phyloP scores from a whole-genome alignment of 2,113 vertebrate species.

The Todiramphus saurophagus region DNA sequence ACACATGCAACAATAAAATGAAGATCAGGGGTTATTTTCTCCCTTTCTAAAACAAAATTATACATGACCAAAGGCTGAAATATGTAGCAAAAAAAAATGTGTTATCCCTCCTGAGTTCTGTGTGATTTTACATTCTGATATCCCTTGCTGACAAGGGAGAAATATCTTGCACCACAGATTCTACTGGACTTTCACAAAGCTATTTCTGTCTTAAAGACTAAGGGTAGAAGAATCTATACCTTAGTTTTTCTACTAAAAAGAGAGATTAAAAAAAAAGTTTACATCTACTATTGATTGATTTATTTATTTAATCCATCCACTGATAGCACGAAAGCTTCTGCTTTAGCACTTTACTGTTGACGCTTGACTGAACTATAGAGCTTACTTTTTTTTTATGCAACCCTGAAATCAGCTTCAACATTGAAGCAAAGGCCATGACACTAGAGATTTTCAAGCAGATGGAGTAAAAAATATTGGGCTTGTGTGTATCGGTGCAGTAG shows the following conservation, averaged over 20 bases:
- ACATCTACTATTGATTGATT: constrained; percentile 50
- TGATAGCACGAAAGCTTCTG: constrained; percentile 39
- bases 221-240: not conserved
- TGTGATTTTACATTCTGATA: not conserved
- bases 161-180: not conserved
- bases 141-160: not conserved
- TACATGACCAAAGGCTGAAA: not conserved
- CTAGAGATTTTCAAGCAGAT: constrained; percentile 51
- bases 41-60: not conserved
- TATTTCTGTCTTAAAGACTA: not conserved
- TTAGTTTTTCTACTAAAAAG: not conserved
- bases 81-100: not conserved
- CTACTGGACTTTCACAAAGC: not conserved
- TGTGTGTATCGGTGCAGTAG: constrained; percentile 57
- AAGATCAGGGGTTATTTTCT: not conserved
- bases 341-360: constrained; percentile 51
- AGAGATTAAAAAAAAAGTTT: constrained; percentile 23
- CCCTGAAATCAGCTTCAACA: constrained; percentile 49
- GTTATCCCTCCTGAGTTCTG: not conserved
- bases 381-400: constrained; percentile 38
- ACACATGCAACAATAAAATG: not conserved
- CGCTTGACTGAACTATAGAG: constrained; percentile 47
- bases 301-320: constrained; percentile 50
- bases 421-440: constrained; percentile 44
- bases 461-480: constrained; percentile 60